Evolutionary conservation across 1,140 invertebrate species (phyloP).

Genomic region (Aphelenchoides avenae): DNA sequence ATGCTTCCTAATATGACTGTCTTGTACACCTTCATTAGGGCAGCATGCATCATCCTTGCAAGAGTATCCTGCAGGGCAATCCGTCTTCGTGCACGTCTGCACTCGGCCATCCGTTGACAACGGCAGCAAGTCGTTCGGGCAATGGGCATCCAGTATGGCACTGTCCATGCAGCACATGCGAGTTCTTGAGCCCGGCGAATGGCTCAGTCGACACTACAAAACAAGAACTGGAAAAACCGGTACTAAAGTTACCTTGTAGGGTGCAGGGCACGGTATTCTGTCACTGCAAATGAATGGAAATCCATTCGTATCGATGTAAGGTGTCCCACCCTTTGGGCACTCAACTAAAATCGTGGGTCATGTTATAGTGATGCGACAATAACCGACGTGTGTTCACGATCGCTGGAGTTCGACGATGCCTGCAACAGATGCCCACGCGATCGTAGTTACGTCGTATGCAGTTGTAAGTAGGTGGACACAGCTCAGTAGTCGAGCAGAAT

Average conservation of each 20-base stretch:
- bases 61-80: slow-evolving; percentile 7
- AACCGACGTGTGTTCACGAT: neutral
- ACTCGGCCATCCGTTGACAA: slow-evolving; percentile 18
- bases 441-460: slow-evolving; percentile 26
- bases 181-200: slow-evolving; percentile 9
- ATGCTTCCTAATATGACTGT: neutral
- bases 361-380: neutral
- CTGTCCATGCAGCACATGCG: slow-evolving; percentile 21
- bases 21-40: slow-evolving; percentile 8
- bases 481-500: slow-evolving; percentile 7
- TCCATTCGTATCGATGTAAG: slow-evolving; percentile 21
- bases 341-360: slow-evolving; percentile 14
- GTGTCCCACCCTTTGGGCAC: slow-evolving; percentile 13
- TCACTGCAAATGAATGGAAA: slow-evolving; percentile 16
- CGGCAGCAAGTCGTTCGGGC: slow-evolving; percentile 21
- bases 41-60: slow-evolving; percentile 6
- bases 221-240: neutral
- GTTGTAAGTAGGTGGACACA: slow-evolving; percentile 23
- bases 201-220: slow-evolving; percentile 15
- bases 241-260: slow-evolving; percentile 20
- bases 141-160: neutral
- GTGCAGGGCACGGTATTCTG: slow-evolving; percentile 1
- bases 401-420: slow-evolving; percentile 9
- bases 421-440: slow-evolving; percentile 20
- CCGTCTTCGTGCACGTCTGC: slow-evolving; percentile 13